These are phyloP conservation scores for Bombyx mandarina DNA, from an alignment of 1,140 invertebrate species.

Conservation along the genomic window DNA sequence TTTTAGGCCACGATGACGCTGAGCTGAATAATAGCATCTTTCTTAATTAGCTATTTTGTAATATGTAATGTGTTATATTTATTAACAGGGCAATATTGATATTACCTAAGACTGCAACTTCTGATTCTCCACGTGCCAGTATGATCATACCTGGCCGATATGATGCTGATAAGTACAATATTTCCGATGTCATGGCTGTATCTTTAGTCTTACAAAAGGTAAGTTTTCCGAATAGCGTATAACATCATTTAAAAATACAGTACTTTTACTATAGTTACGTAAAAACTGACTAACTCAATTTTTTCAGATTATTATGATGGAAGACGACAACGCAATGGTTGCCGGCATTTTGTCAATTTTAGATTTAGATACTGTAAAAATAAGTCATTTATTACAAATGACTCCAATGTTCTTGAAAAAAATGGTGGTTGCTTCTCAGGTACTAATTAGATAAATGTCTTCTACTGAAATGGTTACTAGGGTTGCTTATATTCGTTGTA, in stretches of 20 bases:
- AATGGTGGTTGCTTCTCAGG: conserved; percentile 44
- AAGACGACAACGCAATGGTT: conserved; percentile 13
- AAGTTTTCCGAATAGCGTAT: conserved; percentile 5
- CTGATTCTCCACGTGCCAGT: conserved; percentile 22
- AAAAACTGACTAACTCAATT: neutral
- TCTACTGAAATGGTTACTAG: too few species aligned
- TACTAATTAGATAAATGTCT: conserved; percentile 7
- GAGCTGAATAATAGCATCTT: too few species aligned
- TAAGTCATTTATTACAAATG: conserved; percentile 62
- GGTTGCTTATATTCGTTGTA: too few species aligned
- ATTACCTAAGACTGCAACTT: conserved; percentile 28
- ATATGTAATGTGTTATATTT: conserved; percentile 5
- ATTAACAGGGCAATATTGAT: conserved; percentile 30
- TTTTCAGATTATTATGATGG: conserved; percentile 14
- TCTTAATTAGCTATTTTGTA: too few species aligned
- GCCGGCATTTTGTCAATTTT: conserved; percentile 30
- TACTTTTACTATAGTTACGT: neutral
- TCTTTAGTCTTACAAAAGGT: conserved; percentile 37
- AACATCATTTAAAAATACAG: neutral
- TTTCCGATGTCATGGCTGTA: conserved; percentile 30
- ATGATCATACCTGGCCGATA: conserved; percentile 35
- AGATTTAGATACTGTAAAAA: conserved; percentile 55
- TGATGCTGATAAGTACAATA: conserved; percentile 35
- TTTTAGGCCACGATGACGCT: too few species aligned
- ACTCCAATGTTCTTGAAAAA: conserved; percentile 64